Evolutionary conservation across 1,140 invertebrate genomes (phyloP).

Genomic region (Pteromalus puparum): DNA sequence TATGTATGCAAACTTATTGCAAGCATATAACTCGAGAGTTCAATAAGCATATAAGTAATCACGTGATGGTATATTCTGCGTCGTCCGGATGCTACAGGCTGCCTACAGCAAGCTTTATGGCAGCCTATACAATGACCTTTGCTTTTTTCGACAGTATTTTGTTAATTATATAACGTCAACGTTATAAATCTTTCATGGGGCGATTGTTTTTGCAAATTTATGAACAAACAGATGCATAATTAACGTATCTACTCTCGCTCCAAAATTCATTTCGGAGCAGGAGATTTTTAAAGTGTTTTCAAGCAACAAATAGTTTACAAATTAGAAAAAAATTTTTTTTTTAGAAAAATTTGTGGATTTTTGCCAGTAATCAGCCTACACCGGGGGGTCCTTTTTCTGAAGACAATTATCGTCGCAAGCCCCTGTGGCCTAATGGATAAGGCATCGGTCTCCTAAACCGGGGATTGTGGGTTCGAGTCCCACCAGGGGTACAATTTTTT

Average conservation of each 20-base stretch:
- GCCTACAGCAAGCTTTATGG: too few relatives aligned
- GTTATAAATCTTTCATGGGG: too few relatives aligned
- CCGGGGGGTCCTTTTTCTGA: neutral
- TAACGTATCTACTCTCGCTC: neutral
- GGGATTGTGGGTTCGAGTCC: constrained; percentile 86
- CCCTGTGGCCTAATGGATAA: constrained; percentile 86
- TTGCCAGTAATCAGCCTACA: neutral
- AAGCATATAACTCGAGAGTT: too few relatives aligned
- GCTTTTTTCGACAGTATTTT: too few relatives aligned
- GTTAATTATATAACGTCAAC: too few relatives aligned
- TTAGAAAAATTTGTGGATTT: neutral
- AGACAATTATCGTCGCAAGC: constrained; percentile 59
- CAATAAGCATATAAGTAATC: too few relatives aligned
- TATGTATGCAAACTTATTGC: too few relatives aligned
- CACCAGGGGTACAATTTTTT: constrained; percentile 79
- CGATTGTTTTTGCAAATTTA: too few relatives aligned
- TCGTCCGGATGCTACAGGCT: too few relatives aligned
- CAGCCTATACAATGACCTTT: too few relatives aligned
- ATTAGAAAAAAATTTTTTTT: neutral
- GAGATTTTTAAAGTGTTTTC: too few relatives aligned
- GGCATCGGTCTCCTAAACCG: constrained; percentile 85
- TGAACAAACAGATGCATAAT: neutral
- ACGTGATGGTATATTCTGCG: too few relatives aligned
- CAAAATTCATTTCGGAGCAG: neutral
- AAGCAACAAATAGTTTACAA: neutral